Evolutionary conservation across 92 coral and sea anemone genomes (phyloP), one percentile per base, ranked within the genome.

Genomic region (Porites rus): DNA sequence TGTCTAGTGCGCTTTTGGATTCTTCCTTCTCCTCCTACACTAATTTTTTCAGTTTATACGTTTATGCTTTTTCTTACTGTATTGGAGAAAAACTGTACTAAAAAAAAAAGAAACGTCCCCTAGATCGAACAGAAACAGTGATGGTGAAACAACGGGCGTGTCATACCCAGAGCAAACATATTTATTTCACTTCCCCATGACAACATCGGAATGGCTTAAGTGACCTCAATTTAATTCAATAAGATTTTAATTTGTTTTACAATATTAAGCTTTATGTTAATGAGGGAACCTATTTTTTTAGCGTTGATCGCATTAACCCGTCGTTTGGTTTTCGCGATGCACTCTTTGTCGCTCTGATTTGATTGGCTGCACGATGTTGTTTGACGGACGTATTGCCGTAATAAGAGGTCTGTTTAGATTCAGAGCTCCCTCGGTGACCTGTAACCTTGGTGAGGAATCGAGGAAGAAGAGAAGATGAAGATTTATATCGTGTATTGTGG

Each of bases 391-490:
- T 16, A 8, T 63, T 83, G 6, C 46, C 46, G 20, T 73, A 73
- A 52, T 21, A 83, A 19, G 87, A 50, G 9, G 64, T 14, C 2
- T 83, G 80, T 64, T 63, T 83, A 51, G 53, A 73, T 46, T 73
- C 87, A 1, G 80, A 46, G 80, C 1, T 73, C 63, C 63, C 60
- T 53, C 63, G 71, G 10, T 83, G 60, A 61, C 87, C 87, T 21
- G 72, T 72, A 51, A 0, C 64, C 53, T 65, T 83, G 6, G 73
- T 38, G 3, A 38, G 46, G 46, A 65, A 51, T 46, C 87, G 78
- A 6, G 87, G 87, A 62, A 83, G 73, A 51, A 83, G 80, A 10
- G 65, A 25, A 21, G 87, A 83, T 4, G 87, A 83, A 5, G 87
- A 83, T 51, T 83, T 74, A 21, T 73, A 51, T 10, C 79, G 56